phyloP scores from a whole-genome alignment of 2,888 invertebrate species.

The Hypomecis atomaria region DNA sequence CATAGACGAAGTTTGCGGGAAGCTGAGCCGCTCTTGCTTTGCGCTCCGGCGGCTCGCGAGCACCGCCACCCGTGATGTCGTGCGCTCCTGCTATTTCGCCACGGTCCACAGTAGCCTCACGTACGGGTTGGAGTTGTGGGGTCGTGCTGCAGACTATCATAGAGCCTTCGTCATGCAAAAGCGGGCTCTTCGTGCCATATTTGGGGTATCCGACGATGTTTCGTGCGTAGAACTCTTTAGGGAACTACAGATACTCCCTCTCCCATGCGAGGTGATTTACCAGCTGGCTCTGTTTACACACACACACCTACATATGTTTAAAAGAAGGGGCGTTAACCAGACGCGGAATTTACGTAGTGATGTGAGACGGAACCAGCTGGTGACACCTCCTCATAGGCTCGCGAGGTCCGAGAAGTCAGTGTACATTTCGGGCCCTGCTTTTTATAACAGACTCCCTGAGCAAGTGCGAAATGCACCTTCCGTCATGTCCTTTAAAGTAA shows the following conservation, averaged over 20 bases:
- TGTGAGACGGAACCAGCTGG: no score
- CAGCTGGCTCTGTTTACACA: slow-evolving; percentile 3
- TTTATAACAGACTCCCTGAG: no score
- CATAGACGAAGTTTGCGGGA: slow-evolving; percentile 17
- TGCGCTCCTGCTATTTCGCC: slow-evolving; percentile 20
- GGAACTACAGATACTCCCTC: slow-evolving; percentile 1
- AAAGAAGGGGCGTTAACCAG: no score
- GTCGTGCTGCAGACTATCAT: not conserved
- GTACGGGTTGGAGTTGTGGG: slow-evolving; percentile 19
- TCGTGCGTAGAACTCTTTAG: not conserved
- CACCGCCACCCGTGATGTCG: slow-evolving; percentile 17
- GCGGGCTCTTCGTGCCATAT: not conserved
- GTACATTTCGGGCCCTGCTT: no score
- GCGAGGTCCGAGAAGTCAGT: no score
- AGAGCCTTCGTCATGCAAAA: slow-evolving; percentile 4
- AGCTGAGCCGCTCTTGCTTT: slow-evolving; percentile 22
- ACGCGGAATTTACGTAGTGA: no score
- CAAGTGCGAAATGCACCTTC: no score
- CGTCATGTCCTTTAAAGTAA: no score
- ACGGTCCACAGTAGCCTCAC: slow-evolving; percentile 15
- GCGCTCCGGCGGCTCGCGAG: slow-evolving; percentile 16
- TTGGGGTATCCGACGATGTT: not conserved
- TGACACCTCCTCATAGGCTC: no score
- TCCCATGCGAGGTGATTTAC: not conserved
- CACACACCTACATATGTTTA: not conserved